Conservation (phyloP, 2,113 vertebrate species). For the Anhinga rufa region DNA sequence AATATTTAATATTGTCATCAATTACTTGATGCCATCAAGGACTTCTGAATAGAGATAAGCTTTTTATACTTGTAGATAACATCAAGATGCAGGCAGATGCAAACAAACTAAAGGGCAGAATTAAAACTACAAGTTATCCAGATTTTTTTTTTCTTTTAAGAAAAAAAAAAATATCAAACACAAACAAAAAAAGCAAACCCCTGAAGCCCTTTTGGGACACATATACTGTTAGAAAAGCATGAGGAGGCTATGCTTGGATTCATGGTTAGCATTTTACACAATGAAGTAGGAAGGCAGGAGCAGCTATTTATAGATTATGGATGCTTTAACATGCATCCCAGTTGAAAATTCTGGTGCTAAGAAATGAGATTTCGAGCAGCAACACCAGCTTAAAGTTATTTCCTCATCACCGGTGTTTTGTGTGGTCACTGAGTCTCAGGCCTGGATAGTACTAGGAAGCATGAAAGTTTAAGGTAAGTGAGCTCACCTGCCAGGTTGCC, state of each 20-base stretch:
- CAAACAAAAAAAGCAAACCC: background rate
- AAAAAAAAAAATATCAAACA: background rate
- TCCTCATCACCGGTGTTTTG: fast-evolving
- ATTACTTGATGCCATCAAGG: background rate
- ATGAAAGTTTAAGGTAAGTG: background rate
- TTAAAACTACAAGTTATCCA: background rate
- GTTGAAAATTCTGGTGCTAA: background rate
- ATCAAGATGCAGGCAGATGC: background rate
- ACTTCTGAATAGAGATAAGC: background rate
- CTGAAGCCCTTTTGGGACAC: fast-evolving
- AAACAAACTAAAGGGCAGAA: background rate
- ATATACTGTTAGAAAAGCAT: background rate
- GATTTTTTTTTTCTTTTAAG: background rate
- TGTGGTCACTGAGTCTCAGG: background rate
- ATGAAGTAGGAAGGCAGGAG: background rate
- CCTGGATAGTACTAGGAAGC: background rate
- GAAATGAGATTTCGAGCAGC: background rate
- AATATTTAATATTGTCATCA: background rate
- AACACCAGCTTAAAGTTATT: background rate
- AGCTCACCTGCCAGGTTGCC: background rate
- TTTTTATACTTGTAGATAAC: background rate
- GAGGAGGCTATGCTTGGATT: background rate
- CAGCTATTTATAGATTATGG: background rate
- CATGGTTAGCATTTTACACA: background rate
- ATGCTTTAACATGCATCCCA: background rate